phyloP scores from a whole-genome alignment of 2,797 vertebrate species.

The Cryptoblepharus egeriae region DNA sequence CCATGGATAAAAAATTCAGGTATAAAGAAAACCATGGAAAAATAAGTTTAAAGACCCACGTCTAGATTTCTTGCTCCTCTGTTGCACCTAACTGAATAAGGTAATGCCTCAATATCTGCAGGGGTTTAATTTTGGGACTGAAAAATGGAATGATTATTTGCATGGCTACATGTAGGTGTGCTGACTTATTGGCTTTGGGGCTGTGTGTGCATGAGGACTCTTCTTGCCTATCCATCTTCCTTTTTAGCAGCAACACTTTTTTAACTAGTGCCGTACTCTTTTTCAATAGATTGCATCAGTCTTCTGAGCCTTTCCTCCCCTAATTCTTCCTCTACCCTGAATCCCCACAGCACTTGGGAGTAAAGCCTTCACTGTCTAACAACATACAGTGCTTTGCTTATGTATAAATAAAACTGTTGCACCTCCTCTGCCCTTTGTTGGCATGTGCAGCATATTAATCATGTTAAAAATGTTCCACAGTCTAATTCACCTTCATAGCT shows the following conservation, averaged over 20 bases:
- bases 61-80: too few relatives aligned
- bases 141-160: too few relatives aligned
- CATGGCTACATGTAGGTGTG: too few relatives aligned
- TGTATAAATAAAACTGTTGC: constrained; percentile 33
- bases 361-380: constrained; percentile 28
- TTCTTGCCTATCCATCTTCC: not conserved
- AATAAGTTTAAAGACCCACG: too few relatives aligned
- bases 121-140: too few relatives aligned
- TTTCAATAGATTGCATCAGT: constrained; percentile 30
- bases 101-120: too few relatives aligned
- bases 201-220: not conserved
- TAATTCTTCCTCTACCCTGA: not conserved
- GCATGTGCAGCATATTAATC: constrained; percentile 4
- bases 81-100: too few relatives aligned
- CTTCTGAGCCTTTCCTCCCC: not conserved
- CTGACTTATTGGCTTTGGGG: not conserved
- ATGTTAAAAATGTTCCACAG: constrained; percentile 38
- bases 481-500: constrained; percentile 26
- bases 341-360: rapidly evolving
- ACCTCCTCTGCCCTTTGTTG: constrained; percentile 31
- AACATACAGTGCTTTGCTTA: not conserved
- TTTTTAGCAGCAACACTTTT: not conserved
- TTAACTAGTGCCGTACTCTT: not conserved
- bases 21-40: too few relatives aligned
- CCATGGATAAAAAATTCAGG: too few relatives aligned